These are phyloP conservation scores for Drosophila melanogaster DNA, from an alignment of 1,140 invertebrate species.

Conservation along the genomic window Release_6_plus_ISO1_MT NT_033779.5:17819501-17820000, in stretches of 20 bases:
- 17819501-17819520: conserved; percentile 5
- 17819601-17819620: conserved; percentile 22
- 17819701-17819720: conserved; percentile 34
- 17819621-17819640: conserved; percentile 27
- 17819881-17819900: conserved; percentile 53
- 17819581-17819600: background rate
- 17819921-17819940: conserved; percentile 47
- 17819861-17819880: conserved; percentile 40
- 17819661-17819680: conserved; percentile 53
- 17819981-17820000: no score
- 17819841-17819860: background rate
- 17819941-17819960: conserved; percentile 47
- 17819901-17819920: conserved; percentile 55
- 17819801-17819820: conserved; percentile 41
- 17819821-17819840: conserved; percentile 26
- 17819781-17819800: conserved; percentile 33
- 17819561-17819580: conserved; percentile 12
- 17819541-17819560: conserved; percentile 27
- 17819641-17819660: conserved; percentile 42
- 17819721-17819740: conserved; percentile 35
- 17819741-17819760: background rate
- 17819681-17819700: conserved; percentile 44
- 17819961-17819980: conserved; percentile 47
- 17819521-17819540: conserved; percentile 27
- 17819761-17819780: conserved; percentile 29